Conservation (phyloP, 1,140 invertebrate species). For the Drosophila miranda region DNA sequence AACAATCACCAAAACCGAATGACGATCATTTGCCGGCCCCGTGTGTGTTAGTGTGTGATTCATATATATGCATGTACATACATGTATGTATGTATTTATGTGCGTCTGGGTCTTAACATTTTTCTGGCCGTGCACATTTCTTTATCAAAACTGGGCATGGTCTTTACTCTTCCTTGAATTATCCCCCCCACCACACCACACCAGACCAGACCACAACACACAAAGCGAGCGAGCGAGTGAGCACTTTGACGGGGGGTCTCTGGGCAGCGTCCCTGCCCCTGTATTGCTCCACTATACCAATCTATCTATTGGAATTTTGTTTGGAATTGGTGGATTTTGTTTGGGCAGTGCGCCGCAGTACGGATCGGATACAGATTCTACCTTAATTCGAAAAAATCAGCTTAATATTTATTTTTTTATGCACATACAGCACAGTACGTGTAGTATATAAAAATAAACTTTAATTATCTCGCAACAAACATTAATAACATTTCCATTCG, state of each 20-base stretch:
- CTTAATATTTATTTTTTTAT: constrained; percentile 14
- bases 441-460: constrained; percentile 54
- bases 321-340: constrained; percentile 25
- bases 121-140: constrained; percentile 57
- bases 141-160: constrained; percentile 62
- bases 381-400: constrained; percentile 38
- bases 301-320: constrained; percentile 28
- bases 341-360: constrained; percentile 35
- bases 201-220: no score
- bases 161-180: constrained; percentile 58
- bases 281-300: not conserved
- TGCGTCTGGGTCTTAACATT: constrained; percentile 25
- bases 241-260: constrained; percentile 66
- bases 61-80: constrained; percentile 8
- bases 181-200: constrained; percentile 16
- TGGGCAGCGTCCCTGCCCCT: not conserved
- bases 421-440: not conserved
- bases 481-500: constrained; percentile 56
- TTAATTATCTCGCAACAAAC: constrained; percentile 64
- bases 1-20: constrained; percentile 22
- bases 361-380: constrained; percentile 66
- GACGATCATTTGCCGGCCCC: constrained; percentile 59
- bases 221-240: no score
- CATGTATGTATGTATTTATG: constrained; percentile 42
- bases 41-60: constrained; percentile 19